Evolutionary conservation across 1,140 invertebrate genomes (phyloP).

Genomic region (Hirudo medicinalis): DNA sequence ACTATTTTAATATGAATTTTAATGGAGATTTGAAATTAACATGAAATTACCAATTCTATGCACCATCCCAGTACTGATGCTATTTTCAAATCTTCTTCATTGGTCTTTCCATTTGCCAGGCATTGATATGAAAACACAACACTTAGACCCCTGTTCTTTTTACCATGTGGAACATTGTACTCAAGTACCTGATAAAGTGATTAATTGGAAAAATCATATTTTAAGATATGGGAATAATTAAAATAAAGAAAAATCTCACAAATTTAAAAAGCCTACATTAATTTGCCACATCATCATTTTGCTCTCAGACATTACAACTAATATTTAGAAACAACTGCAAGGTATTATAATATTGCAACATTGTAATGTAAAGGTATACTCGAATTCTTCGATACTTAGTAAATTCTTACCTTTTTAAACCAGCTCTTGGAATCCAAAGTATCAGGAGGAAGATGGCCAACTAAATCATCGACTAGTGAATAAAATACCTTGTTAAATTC

Average conservation of each 20-base stretch:
- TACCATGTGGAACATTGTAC: conserved; percentile 47
- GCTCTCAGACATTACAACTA: neutral
- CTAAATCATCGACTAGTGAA: neutral
- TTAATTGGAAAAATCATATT: conserved; percentile 5
- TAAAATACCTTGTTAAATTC: neutral
- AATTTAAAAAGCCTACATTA: neutral
- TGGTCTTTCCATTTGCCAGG: conserved; percentile 44
- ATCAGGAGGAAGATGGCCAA: neutral
- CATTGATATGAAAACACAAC: conserved; percentile 65
- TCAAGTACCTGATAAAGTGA: conserved; percentile 38
- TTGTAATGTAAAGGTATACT: neutral
- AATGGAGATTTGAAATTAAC: neutral
- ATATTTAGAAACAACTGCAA: neutral
- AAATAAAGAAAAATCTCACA: neutral
- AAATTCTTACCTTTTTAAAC: conserved; percentile 18
- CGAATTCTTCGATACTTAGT: neutral
- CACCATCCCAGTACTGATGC: conserved; percentile 84
- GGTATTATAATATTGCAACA: neutral
- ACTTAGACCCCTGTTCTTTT: conserved; percentile 59
- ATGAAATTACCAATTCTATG: conserved; percentile 66
- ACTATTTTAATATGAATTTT: neutral
- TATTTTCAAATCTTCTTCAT: conserved; percentile 61
- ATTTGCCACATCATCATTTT: conserved; percentile 1
- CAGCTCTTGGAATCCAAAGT: conserved; percentile 18
- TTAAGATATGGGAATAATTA: neutral